Conservation (phyloP, 2,797 vertebrate genomes). For the Enteromius treurensis region DNA sequence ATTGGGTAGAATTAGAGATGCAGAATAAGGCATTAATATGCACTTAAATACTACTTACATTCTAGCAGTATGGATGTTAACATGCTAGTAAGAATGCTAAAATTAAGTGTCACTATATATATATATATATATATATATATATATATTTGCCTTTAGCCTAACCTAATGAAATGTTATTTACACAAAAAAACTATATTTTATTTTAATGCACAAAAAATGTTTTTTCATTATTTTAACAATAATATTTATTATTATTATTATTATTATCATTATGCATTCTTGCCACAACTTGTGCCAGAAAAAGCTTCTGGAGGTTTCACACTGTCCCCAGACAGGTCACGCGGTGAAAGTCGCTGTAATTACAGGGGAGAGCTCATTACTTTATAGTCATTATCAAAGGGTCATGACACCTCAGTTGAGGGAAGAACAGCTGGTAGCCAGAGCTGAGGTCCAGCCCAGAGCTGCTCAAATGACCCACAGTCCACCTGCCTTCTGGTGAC, state of each 20-base stretch:
- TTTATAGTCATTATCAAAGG: slow-evolving; percentile 60
- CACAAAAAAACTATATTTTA: background rate
- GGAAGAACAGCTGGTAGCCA: slow-evolving; percentile 71
- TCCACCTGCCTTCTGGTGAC: slow-evolving; percentile 56
- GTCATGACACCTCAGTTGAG: slow-evolving; percentile 64
- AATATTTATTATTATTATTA: background rate
- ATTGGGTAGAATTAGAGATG: too few relatives aligned
- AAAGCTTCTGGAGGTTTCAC: slow-evolving; percentile 10
- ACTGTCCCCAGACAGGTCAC: slow-evolving; percentile 35
- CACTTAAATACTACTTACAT: too few relatives aligned
- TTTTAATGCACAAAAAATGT: background rate
- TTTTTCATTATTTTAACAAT: background rate
- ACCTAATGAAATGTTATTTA: background rate
- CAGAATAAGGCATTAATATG: too few relatives aligned
- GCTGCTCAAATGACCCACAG: slow-evolving; percentile 47
- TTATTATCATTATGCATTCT: background rate
- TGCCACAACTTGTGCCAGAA: background rate
- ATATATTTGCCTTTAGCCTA: too few relatives aligned
- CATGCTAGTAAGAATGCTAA: too few relatives aligned
- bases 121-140: too few relatives aligned
- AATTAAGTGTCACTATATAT: too few relatives aligned
- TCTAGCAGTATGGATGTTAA: too few relatives aligned
- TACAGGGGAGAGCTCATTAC: slow-evolving; percentile 60
- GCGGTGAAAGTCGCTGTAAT: slow-evolving; percentile 54
- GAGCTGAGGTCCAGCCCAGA: slow-evolving; percentile 54